These are phyloP conservation scores for Podilymbus podiceps DNA, from an alignment of 2,113 vertebrate genomes.

Conservation along the genomic window DNA sequence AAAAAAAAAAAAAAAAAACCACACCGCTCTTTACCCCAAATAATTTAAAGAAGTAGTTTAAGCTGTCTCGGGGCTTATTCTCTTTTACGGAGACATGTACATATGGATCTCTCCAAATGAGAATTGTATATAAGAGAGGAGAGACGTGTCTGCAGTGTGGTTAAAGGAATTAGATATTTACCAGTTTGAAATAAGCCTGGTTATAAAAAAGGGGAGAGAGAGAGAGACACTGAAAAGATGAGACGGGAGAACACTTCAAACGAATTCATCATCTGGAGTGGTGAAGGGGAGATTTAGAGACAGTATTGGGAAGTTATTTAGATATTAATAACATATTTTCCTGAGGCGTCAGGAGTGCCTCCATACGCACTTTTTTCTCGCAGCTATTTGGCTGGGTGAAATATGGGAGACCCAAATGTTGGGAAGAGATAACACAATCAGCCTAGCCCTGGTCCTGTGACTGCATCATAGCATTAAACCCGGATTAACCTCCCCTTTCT, in stretches of 20 bases:
- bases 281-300: constrained; percentile 93
- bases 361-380: constrained; percentile 91
- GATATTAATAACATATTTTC: constrained; percentile 99
- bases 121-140: constrained; percentile 32
- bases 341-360: constrained; percentile 92
- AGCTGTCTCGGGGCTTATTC: not conserved
- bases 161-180: constrained; percentile 91
- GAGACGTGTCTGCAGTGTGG: constrained; percentile 63
- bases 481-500: constrained; percentile 94
- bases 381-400: constrained; percentile 97
- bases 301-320: constrained; percentile 99
- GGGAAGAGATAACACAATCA: constrained; percentile 96
- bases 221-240: constrained; percentile 75
- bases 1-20: too few relatives aligned
- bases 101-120: not conserved
- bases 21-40: not conserved
- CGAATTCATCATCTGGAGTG: constrained; percentile 96
- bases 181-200: constrained; percentile 86
- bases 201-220: constrained; percentile 72
- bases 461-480: constrained; percentile 95
- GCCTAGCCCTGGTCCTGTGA: constrained; percentile 89
- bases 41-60: not conserved
- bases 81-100: not conserved
- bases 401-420: constrained; percentile 98
- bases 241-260: constrained; percentile 94